Evolutionary conservation across 2,888 invertebrate genomes (phyloP), one percentile per base, ranked within the genome.

Genomic region (Mesoligia furuncula): DNA sequence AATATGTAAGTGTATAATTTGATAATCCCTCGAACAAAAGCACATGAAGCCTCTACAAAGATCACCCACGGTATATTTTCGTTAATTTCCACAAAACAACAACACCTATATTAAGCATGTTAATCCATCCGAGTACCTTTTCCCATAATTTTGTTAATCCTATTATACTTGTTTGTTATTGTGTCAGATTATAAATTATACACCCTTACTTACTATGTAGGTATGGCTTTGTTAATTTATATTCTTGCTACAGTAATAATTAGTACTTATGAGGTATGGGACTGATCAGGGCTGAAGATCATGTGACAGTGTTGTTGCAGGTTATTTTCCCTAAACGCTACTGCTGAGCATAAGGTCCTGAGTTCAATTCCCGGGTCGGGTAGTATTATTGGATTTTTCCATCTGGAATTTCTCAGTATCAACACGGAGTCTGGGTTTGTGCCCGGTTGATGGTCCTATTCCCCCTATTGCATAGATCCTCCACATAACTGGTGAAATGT

Each of bases 131-230:
- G 31, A 11, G n/a, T 79, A 61, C 73, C 42, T 69, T 45, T 62
- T 57, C 48, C 51, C 72, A 72, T 78, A 42, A 62, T 80, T 72
- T 62, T 8, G 39, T 68, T 36, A 72, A 77, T 61, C 77, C 80
- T 51, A 61, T 71, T 79, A 79, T 7, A 61, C 51, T 45, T 31
- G 80, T 71, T 79, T 72, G 36, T 62, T 80, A 17, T 62, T 31
- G 1, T 17, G 24, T 6, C 17, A 36, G 80, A 51, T 80, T 62
- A 42, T 27, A 71, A 24, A 51, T 48, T 51, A 42, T n/a, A 78
- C 72, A 54, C 24, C 17, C 8, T 36, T 9, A 42, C 11, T 36
- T 36, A 61, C 27, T 17, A n/a, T 31, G n/a, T 36, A 36, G 36
- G 36, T 24, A n/a, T 24, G 42, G 15, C 20, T 59, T 67, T 13